A percentile compares a stretch with the other conserved stretches of the same genome.
phyloP scores from a whole-genome alignment of 2,888 invertebrate genomes.

The Leptothorax acervorum region DNA sequence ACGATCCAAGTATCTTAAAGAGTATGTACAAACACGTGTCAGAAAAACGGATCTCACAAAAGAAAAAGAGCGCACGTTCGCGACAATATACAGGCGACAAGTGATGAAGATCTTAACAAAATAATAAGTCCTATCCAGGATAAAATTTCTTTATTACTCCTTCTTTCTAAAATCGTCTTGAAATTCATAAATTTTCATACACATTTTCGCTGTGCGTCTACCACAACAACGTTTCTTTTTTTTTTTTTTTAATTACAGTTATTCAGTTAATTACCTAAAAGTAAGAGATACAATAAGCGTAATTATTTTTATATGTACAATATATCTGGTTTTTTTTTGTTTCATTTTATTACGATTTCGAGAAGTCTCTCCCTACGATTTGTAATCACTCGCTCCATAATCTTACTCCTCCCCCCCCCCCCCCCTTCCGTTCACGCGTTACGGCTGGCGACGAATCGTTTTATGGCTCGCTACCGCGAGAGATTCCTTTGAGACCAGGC shows the following conservation, averaged over 20 bases:
- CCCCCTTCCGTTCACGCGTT: conserved; percentile 68
- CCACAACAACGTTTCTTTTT: conserved; percentile 83
- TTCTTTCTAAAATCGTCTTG: conserved; percentile 83
- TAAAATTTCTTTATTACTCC: conserved; percentile 85
- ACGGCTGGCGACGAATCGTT: conserved; percentile 76
- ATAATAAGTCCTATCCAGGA: conserved; percentile 82
- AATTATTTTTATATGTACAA: conserved; percentile 85
- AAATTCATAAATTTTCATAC: conserved; percentile 83
- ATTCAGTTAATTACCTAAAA: conserved; percentile 85
- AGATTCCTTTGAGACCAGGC: conserved; percentile 62
- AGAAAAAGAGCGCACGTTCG: conserved; percentile 50
- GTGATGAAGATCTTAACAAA: conserved; percentile 74
- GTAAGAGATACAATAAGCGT: conserved; percentile 85
- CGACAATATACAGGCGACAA: conserved; percentile 71
- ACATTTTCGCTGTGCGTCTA: conserved; percentile 84
- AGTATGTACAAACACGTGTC: conserved; percentile 72
- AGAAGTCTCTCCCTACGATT: conserved; percentile 69
- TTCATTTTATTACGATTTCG: conserved; percentile 77
- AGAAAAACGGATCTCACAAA: conserved; percentile 73
- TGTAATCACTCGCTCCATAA: conserved; percentile 75
- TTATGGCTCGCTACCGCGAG: conserved; percentile 66
- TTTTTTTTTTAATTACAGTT: conserved; percentile 81
- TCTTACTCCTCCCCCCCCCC: conserved; percentile 56
- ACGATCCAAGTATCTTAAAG: conserved; percentile 68
- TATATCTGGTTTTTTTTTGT: conserved; percentile 79